phyloP scores from a whole-genome alignment of 2,797 vertebrate genomes.

The Alauda arvensis region DNA sequence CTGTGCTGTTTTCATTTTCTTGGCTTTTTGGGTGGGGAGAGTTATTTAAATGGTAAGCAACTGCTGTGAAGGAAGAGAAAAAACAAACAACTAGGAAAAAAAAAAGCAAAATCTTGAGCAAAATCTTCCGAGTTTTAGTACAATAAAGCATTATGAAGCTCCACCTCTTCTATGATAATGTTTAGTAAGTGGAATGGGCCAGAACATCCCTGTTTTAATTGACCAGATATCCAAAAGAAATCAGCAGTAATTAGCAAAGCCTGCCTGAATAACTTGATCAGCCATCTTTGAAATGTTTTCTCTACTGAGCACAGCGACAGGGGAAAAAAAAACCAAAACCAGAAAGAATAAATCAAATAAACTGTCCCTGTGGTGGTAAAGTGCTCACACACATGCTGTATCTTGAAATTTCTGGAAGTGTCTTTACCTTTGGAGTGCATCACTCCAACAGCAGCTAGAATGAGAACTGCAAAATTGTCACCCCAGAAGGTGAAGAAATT shows the following conservation, averaged over 20 bases:
- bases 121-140: background rate
- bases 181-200: background rate
- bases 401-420: background rate
- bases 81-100: background rate
- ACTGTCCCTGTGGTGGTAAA: background rate
- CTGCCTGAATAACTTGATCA: background rate
- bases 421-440: background rate
- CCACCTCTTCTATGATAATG: background rate
- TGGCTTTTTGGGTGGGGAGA: conserved; percentile 10
- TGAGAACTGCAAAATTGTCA: background rate
- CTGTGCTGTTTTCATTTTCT: conserved; percentile 18
- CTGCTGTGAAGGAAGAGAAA: background rate
- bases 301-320: background rate
- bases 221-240: background rate
- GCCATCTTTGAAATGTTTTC: background rate
- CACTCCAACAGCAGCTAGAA: background rate
- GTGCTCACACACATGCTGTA: background rate
- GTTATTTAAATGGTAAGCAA: background rate
- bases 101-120: background rate
- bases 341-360: background rate
- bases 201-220: background rate
- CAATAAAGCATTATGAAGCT: background rate
- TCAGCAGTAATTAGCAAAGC: background rate
- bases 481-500: background rate
- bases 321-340: accelerated